phyloP scores from a whole-genome alignment of 2,113 vertebrate species.

The Takifugu bimaculatus region DNA sequence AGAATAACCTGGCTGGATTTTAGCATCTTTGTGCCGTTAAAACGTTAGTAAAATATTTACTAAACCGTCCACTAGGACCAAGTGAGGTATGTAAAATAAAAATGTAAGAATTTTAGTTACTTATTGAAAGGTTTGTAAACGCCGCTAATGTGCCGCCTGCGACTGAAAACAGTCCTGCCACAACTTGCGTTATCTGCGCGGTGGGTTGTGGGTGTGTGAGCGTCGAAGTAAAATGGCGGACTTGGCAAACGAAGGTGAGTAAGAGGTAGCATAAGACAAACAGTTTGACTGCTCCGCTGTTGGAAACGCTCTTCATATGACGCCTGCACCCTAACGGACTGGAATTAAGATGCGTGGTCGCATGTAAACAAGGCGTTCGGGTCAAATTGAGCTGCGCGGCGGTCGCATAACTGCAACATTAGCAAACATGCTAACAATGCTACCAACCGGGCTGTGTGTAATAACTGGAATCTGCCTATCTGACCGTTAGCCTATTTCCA shows the following conservation, averaged over 20 bases:
- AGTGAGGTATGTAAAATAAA: too few species aligned
- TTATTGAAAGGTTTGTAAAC: not conserved
- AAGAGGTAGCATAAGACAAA: slow-evolving; percentile 63
- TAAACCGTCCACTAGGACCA: too few species aligned
- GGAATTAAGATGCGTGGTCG: not conserved
- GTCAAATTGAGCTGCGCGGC: slow-evolving; percentile 12
- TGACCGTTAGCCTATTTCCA: slow-evolving; percentile 33
- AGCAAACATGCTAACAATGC: slow-evolving; percentile 57
- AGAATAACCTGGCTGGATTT: too few species aligned
- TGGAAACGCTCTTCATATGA: not conserved
- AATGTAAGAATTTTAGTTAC: not conserved
- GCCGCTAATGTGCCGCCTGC: slow-evolving; percentile 10
- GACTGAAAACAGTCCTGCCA: slow-evolving; percentile 32
- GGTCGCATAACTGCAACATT: slow-evolving; percentile 38
- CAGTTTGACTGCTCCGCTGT: slow-evolving; percentile 44
- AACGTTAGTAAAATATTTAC: too few species aligned
- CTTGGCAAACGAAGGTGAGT: slow-evolving; percentile 87
- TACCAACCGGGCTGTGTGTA: slow-evolving; percentile 50
- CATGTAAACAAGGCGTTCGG: not conserved
- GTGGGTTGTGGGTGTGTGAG: slow-evolving; percentile 82
- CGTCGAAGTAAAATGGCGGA: slow-evolving; percentile 87
- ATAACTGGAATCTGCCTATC: slow-evolving; percentile 48
- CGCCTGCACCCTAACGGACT: not conserved
- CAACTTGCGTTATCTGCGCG: slow-evolving; percentile 68
- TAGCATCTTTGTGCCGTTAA: too few species aligned